Evolutionary conservation across 1,140 invertebrate species (phyloP), one percentile per base, ranked within the genome.

Genomic region (Nymphalis io): DNA sequence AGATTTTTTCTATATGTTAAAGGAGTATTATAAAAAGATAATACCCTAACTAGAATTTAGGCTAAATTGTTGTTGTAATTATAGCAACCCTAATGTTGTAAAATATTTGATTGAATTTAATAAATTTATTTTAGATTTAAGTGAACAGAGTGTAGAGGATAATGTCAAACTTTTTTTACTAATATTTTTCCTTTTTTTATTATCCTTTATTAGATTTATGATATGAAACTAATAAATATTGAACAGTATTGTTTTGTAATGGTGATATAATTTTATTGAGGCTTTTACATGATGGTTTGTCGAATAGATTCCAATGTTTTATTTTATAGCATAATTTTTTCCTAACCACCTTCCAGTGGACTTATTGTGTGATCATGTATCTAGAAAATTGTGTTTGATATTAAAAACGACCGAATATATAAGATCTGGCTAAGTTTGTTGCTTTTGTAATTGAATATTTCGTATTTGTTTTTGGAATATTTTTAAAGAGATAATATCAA

Each of bases 31-130:
- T 83, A 81, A 70, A 79, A 68, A 77, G 80, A 73, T 60, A 75
- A 78, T 84, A 81, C 77, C 81, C 69, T 82, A 82, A 73, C 74
- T 75, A 75, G 74, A 73, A 72, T 71, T 72, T 82, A 86, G 79
- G 76, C 68, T 76, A 81, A 83, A 78, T 12, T 81, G 80, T 87
- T 87, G 84, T 87, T 87, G 82, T 84, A 82, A 82, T 79, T 80
- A 78, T 78, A 51, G 46, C 60, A 63, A 63, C 60, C 11, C 80
- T 83, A 82, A 87, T 86, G 83, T 86, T 88, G 85, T 88, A 85
- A 89, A 88, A 85, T 87, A 85, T 84, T 89, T 84, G 71, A 87
- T 83, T 83, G 81, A 87, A 85, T 88, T 87, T 87, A 87, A 86
- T 84, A 84, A 85, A 82, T 79, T 88, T 88, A 83, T 81, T 78